Conservation (phyloP, 2,888 invertebrate species). For the Chalcosyrphus nemorum region DNA sequence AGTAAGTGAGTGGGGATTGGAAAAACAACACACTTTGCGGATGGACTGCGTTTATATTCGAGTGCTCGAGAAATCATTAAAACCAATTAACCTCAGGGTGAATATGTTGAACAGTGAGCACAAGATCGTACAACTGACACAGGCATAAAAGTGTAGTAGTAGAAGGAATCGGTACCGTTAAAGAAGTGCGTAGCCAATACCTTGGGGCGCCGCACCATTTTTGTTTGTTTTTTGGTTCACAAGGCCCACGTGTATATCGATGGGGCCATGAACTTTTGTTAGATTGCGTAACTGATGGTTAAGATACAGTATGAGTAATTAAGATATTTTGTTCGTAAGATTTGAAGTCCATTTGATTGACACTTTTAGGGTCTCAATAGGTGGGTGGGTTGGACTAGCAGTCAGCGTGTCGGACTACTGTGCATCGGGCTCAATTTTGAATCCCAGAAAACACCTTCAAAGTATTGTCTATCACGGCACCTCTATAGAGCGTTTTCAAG, state of each 20-base stretch:
- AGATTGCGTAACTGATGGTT: neutral
- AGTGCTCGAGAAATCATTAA: constrained; percentile 13
- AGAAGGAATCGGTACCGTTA: neutral
- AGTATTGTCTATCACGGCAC: no score
- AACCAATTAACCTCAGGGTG: constrained; percentile 27
- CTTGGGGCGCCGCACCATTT: neutral
- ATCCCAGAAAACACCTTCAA: no score
- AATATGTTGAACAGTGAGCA: constrained; percentile 5
- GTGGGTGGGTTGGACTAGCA: no score
- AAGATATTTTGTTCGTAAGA: no score
- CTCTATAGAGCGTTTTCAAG: no score
- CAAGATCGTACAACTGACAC: neutral
- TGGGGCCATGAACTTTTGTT: neutral
- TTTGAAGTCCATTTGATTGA: no score
- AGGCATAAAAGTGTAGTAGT: neutral
- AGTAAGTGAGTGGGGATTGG: constrained; percentile 12
- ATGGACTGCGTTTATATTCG: neutral
- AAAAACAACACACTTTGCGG: constrained; percentile 8
- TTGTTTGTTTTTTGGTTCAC: neutral
- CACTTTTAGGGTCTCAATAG: no score
- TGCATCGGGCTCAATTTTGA: no score
- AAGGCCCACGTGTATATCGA: neutral
- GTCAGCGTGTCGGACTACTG: no score
- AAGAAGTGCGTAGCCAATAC: neutral
- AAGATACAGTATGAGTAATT: neutral